Percentiles rank a stretch among this genome's conserved stretches.
phyloP scores from a whole-genome alignment of 2,113 vertebrate species.

The Tychaedon coryphoeus region DNA sequence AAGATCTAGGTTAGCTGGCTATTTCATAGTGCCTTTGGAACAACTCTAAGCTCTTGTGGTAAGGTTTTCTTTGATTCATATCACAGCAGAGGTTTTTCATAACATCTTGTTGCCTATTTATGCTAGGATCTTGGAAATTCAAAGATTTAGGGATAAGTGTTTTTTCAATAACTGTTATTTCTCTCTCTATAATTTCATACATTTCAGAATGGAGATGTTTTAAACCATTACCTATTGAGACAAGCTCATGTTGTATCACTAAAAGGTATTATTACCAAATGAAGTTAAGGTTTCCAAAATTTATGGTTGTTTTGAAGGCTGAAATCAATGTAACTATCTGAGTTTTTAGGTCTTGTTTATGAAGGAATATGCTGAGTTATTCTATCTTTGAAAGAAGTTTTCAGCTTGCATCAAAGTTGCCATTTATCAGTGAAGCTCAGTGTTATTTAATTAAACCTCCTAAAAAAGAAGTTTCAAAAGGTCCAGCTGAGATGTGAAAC shows the following conservation, averaged over 20 bases:
- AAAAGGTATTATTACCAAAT: background rate
- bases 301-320: background rate
- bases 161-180: background rate
- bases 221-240: background rate
- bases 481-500: background rate
- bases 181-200: background rate
- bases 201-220: background rate
- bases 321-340: background rate
- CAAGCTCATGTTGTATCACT: background rate
- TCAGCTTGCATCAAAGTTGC: background rate
- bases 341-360: background rate
- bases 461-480: background rate
- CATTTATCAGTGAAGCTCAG: background rate
- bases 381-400: background rate
- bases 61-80: background rate
- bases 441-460: background rate
- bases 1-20: background rate
- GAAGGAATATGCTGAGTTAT: background rate
- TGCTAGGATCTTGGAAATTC: background rate
- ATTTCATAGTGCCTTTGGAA: background rate
- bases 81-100: background rate
- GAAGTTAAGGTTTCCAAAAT: background rate
- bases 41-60: background rate
- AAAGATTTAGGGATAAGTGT: background rate
- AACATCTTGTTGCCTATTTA: background rate